Evolutionary conservation across 2,888 invertebrate species (phyloP).

Genomic region (Polyommatus icarus): DNA sequence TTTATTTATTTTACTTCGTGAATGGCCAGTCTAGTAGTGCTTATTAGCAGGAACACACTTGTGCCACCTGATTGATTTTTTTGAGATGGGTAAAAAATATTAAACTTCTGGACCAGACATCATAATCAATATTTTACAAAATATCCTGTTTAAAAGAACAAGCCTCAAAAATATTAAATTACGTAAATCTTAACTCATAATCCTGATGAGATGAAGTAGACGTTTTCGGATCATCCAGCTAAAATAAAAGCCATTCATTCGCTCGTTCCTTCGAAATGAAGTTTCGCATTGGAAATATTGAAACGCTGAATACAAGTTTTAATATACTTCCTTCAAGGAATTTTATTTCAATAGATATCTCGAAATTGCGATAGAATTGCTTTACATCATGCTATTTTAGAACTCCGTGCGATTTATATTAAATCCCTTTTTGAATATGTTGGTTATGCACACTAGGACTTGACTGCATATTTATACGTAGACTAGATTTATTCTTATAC

Average conservation of each 20-base stretch:
- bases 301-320: slow-evolving; percentile 23
- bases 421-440: neutral
- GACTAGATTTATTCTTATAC: neutral
- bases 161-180: neutral
- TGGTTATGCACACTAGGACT: neutral
- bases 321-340: slow-evolving; percentile 26
- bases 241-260: slow-evolving; percentile 21
- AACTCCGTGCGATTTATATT: slow-evolving; percentile 16
- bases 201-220: neutral
- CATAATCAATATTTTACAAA: too few relatives aligned
- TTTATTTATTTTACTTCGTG: too few relatives aligned
- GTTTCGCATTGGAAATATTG: slow-evolving; percentile 20
- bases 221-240: neutral
- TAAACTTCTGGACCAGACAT: neutral
- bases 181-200: neutral
- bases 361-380: slow-evolving; percentile 22
- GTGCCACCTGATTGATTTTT: too few relatives aligned
- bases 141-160: too few relatives aligned
- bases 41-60: too few relatives aligned
- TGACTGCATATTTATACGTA: neutral
- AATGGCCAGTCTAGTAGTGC: too few relatives aligned
- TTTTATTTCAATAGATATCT: slow-evolving; percentile 30
- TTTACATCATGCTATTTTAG: slow-evolving; percentile 19
- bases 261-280: slow-evolving; percentile 24
- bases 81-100: neutral